Conservation (phyloP, 1,140 invertebrate species). For the Marisa cornuarietis region DNA sequence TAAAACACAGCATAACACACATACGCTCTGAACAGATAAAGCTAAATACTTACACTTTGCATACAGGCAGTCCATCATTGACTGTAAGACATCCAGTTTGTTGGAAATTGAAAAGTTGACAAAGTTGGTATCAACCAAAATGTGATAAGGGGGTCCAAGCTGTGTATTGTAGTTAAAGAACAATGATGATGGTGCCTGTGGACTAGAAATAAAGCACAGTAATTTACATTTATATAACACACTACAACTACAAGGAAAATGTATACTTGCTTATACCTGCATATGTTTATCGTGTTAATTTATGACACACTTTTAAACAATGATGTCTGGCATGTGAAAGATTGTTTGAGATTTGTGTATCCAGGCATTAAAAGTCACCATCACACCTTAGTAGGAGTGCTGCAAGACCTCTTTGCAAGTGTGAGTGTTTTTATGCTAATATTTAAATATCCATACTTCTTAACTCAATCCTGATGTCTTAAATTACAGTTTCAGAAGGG, state of each 20-base stretch:
- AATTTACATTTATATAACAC: slow-evolving; percentile 4
- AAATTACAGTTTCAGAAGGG: too few relatives aligned
- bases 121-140: slow-evolving; percentile 98
- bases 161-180: slow-evolving; percentile 99
- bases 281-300: neutral
- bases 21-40: too few relatives aligned
- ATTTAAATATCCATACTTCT: too few relatives aligned
- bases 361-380: neutral
- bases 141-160: slow-evolving; percentile 96
- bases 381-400: neutral
- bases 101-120: slow-evolving; percentile 99
- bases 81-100: slow-evolving; percentile 95
- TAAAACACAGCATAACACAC: too few relatives aligned
- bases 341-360: neutral
- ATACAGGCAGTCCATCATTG: slow-evolving; percentile 99
- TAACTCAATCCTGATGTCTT: too few relatives aligned
- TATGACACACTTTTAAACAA: neutral
- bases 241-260: neutral
- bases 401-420: neutral
- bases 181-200: slow-evolving; percentile 89
- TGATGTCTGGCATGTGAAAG: too few relatives aligned
- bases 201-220: slow-evolving; percentile 56
- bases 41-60: slow-evolving; percentile 81
- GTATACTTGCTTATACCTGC: neutral
- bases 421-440: too few relatives aligned